Evolutionary conservation across 2,113 vertebrate species (phyloP).

Genomic region (Prunella himalayana): DNA sequence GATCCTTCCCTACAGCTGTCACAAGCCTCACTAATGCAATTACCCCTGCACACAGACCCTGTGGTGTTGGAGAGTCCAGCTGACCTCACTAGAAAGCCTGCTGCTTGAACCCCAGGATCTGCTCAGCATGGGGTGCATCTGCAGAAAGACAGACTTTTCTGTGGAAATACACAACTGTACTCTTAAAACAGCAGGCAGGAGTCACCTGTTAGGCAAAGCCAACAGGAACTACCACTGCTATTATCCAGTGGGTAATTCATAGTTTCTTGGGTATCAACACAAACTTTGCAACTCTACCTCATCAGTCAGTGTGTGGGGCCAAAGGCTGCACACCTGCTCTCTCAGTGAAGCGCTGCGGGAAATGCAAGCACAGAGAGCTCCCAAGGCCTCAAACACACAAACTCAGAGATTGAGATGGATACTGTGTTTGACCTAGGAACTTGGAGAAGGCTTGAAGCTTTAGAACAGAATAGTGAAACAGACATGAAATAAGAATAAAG

Average conservation of each 20-base stretch:
- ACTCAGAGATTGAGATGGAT: neutral
- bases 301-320: fast-evolving
- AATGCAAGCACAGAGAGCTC: neutral
- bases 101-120: neutral
- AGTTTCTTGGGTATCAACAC: neutral
- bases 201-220: neutral
- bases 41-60: neutral
- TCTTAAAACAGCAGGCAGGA: neutral
- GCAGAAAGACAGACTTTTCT: neutral
- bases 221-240: neutral
- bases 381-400: neutral
- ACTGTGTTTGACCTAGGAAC: neutral
- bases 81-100: neutral
- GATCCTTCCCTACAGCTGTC: neutral
- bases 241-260: neutral
- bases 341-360: neutral
- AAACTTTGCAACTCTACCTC: neutral
- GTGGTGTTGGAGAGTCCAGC: neutral
- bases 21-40: neutral
- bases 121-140: neutral
- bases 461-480: neutral
- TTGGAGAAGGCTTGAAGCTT: neutral
- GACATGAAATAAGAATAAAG: neutral
- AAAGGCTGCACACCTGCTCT: neutral
- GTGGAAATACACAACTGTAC: neutral